Evolutionary conservation across 1,140 invertebrate genomes (phyloP), one percentile per base, ranked within the genome.

Genomic region (Tetragnatha versicolor): DNA sequence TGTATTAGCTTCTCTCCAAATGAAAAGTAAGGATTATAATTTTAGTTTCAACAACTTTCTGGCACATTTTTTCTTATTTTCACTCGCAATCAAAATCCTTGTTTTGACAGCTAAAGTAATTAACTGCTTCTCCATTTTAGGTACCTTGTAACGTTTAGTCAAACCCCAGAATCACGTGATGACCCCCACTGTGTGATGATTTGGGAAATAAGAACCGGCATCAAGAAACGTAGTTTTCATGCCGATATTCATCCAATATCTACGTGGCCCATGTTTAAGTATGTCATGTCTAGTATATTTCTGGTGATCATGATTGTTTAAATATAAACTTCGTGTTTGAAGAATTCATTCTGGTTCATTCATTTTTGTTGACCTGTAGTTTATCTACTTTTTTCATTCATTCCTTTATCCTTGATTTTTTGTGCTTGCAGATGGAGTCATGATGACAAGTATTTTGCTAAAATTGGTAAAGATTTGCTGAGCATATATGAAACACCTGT

Each of bases 1-100:
- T 96, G 95, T 80, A 95, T 99, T 73, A 97, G 98, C 82, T 99
- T 98, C 85, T 99, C 97, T 49, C 97, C 98, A 0, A 94, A 93
- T 87, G 98, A 99, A 89, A 95, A 95, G 87, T 92, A 85, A 85
- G 85, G n/a, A n/a, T n/a, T n/a, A n/a, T n/a, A n/a, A n/a, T n/a
- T n/a, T n/a, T n/a, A n/a, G n/a, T n/a, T n/a, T n/a, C n/a, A n/a
- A n/a, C n/a, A n/a, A n/a, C n/a, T n/a, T n/a, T n/a, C n/a, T n/a
- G n/a, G n/a, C n/a, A n/a, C n/a, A n/a, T n/a, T n/a, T n/a, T n/a
- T n/a, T n/a, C n/a, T n/a, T n/a, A n/a, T n/a, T n/a, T n/a, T n/a
- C n/a, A n/a, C n/a, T n/a, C n/a, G n/a, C n/a, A n/a, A n/a, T n/a
- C n/a, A n/a, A n/a, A n/a, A n/a, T n/a, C n/a, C n/a, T n/a, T n/a